A percentile compares a stretch with the other conserved stretches of the same genome.
Conservation (phyloP, 64 coral and sea anemone genomes). For the Porites australiensis region DNA sequence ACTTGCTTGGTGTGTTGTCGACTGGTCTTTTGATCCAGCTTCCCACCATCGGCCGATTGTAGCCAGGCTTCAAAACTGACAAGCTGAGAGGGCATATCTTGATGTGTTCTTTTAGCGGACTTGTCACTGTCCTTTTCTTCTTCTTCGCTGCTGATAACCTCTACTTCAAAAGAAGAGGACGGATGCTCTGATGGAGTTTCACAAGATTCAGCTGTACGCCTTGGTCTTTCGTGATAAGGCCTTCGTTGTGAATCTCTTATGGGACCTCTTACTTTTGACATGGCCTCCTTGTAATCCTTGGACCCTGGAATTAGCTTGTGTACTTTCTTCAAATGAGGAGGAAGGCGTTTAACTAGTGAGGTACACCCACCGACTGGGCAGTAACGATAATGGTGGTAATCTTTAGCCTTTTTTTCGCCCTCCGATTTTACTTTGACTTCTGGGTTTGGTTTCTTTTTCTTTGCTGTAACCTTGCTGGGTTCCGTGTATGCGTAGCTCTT, state of each 20-base stretch:
- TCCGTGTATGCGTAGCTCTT: not conserved
- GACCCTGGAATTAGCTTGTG: not conserved
- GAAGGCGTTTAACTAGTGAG: not conserved
- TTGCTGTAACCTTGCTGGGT: not conserved
- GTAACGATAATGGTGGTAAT: constrained; percentile 2
- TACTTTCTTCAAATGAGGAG: not conserved
- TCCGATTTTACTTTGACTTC: not conserved
- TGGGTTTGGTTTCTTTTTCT: not conserved
- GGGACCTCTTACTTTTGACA: not conserved
- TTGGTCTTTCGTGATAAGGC: not conserved
- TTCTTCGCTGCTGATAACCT: not conserved
- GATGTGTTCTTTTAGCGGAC: not conserved
- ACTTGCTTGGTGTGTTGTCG: constrained; percentile 1
- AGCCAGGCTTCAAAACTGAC: not conserved
- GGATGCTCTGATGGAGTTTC: not conserved
- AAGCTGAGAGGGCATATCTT: not conserved
- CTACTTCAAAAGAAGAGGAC: not conserved
- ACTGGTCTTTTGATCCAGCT: not conserved
- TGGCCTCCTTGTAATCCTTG: not conserved
- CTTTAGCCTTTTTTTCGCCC: not conserved
- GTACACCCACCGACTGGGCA: not conserved
- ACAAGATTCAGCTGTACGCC: not conserved
- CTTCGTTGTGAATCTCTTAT: not conserved
- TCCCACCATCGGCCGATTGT: not conserved
- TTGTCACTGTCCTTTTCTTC: not conserved